phyloP scores from a whole-genome alignment of 92 coral and sea anemone genomes.

The Epizoanthus illoricatus region DNA sequence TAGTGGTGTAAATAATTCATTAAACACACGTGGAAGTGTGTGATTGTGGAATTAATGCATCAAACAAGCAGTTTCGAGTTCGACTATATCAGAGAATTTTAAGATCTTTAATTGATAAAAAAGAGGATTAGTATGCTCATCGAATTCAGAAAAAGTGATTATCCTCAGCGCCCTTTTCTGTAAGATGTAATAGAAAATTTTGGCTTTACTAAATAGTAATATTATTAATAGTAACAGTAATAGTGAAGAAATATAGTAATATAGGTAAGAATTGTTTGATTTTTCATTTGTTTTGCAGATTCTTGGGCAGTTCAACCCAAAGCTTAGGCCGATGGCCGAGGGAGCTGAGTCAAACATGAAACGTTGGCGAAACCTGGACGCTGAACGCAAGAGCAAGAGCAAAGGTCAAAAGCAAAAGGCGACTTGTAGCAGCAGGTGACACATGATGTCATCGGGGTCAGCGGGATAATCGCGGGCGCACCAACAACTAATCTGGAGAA shows the following conservation, averaged over 20 bases:
- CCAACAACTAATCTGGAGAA: background rate
- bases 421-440: slow-evolving; percentile 18
- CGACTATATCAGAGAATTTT: too few relatives aligned
- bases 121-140: too few relatives aligned
- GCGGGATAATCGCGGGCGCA: background rate
- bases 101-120: too few relatives aligned
- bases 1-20: too few relatives aligned
- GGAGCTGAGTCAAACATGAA: slow-evolving; percentile 91
- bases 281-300: slow-evolving; percentile 51
- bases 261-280: background rate
- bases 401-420: slow-evolving; percentile 2
- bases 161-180: too few relatives aligned
- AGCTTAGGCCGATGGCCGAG: slow-evolving; percentile 74
- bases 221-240: too few relatives aligned
- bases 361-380: slow-evolving; percentile 84
- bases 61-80: too few relatives aligned
- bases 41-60: too few relatives aligned
- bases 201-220: background rate
- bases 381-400: slow-evolving; percentile 54
- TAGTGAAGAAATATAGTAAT: background rate
- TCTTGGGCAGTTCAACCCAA: slow-evolving; percentile 77
- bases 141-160: too few relatives aligned
- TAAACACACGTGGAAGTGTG: too few relatives aligned
- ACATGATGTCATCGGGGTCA: slow-evolving; percentile 15
- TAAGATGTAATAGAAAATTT: too few relatives aligned